Conservation (phyloP, 1,140 invertebrate species). For the Heliconius himera region DNA sequence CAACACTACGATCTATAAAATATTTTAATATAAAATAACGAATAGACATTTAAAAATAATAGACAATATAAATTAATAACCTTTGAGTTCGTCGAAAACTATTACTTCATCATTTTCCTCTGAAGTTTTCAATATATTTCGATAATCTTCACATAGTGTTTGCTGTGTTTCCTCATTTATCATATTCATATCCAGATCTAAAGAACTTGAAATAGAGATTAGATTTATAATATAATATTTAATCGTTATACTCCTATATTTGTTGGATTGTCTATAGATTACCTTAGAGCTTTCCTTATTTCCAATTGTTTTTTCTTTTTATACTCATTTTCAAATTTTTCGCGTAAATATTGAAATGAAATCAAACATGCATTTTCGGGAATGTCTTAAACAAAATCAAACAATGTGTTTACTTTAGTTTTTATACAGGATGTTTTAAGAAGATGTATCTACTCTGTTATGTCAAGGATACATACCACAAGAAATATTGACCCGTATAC, state of each 20-base stretch:
- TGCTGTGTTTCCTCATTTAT: slow-evolving; percentile 51
- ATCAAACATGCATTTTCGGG: slow-evolving; percentile 54
- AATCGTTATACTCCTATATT: no score
- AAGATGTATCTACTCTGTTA: neutral
- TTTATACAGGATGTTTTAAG: neutral
- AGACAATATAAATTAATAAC: slow-evolving; percentile 17
- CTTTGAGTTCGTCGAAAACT: slow-evolving; percentile 39
- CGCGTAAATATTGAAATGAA: slow-evolving; percentile 52
- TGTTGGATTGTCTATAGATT: neutral
- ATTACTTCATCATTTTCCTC: slow-evolving; percentile 28
- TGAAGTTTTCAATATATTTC: slow-evolving; percentile 30
- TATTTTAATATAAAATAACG: no score
- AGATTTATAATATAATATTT: neutral
- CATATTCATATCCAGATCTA: slow-evolving; percentile 58
- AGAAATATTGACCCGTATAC: slow-evolving; percentile 58
- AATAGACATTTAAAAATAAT: neutral
- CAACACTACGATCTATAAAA: no score
- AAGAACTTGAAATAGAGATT: slow-evolving; percentile 47
- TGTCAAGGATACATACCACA: slow-evolving; percentile 51
- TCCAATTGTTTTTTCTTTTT: slow-evolving; percentile 51
- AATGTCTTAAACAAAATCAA: slow-evolving; percentile 56
- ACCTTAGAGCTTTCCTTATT: slow-evolving; percentile 63
- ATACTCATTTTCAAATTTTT: slow-evolving; percentile 52
- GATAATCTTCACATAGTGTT: slow-evolving; percentile 62
- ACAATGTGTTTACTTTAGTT: neutral